Conservation (phyloP, 1,140 invertebrate genomes). For the Cyclargus thomasi region DNA sequence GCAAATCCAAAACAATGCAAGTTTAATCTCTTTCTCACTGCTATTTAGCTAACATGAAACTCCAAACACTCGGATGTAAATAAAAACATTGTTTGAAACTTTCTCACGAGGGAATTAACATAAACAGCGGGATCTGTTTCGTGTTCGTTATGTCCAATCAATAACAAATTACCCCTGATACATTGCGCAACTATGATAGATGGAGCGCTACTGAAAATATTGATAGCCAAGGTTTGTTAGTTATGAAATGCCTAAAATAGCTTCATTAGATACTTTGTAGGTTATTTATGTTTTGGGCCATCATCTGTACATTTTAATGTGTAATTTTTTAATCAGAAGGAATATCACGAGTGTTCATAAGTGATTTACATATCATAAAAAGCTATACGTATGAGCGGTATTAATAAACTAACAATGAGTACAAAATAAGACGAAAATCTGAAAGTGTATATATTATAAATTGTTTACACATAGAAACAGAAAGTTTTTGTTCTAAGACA, state of each 20-base stretch:
- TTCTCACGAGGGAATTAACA: slow-evolving; percentile 17
- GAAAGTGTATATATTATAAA: no score
- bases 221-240: neutral
- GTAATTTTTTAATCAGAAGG: no score
- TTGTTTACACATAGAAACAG: no score
- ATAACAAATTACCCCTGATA: slow-evolving; percentile 7
- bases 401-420: no score
- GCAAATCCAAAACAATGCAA: neutral
- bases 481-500: neutral
- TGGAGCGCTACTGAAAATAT: neutral
- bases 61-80: slow-evolving; percentile 7
- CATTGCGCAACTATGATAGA: slow-evolving; percentile 10
- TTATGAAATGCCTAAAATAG: no score
- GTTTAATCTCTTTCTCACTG: neutral
- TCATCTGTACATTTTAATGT: no score
- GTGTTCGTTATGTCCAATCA: slow-evolving; percentile 22
- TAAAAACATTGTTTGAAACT: slow-evolving; percentile 14
- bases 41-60: neutral
- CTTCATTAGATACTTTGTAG: no score
- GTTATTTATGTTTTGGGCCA: no score
- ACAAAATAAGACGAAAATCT: no score
- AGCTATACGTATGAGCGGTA: no score
- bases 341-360: no score
- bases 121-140: slow-evolving; percentile 18
- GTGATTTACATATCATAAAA: no score